Evolutionary conservation across 2,797 vertebrate genomes (phyloP).

Genomic region (Peromyscus melanophrys): DNA sequence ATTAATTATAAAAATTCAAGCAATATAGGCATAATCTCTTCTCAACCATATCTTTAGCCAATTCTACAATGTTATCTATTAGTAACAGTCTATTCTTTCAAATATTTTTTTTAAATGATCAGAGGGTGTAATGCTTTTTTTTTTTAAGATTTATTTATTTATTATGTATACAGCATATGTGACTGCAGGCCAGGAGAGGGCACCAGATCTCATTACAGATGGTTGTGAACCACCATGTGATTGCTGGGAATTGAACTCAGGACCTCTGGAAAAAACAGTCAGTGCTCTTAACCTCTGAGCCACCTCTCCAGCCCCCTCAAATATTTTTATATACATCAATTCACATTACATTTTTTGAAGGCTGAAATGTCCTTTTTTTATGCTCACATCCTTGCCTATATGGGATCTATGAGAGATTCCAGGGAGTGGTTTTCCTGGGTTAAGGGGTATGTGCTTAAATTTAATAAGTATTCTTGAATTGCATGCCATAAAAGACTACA

Average conservation of each 20-base stretch:
- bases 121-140: too few relatives aligned
- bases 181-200: too few relatives aligned
- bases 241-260: too few relatives aligned
- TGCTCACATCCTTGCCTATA: not conserved
- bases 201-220: too few relatives aligned
- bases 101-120: too few relatives aligned
- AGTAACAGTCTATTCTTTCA: conserved; percentile 28
- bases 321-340: conserved; percentile 38
- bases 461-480: conserved; percentile 72
- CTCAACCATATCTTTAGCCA: conserved; percentile 21
- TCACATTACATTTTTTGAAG: conserved; percentile 19
- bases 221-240: too few relatives aligned
- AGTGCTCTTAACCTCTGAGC: too few relatives aligned
- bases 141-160: too few relatives aligned
- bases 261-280: too few relatives aligned
- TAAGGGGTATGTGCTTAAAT: conserved; percentile 68
- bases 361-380: not conserved
- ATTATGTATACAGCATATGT: too few relatives aligned
- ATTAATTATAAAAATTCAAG: conserved; percentile 49
- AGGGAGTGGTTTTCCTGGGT: conserved; percentile 55
- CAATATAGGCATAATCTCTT: not conserved
- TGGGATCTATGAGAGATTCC: conserved; percentile 43
- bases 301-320: too few relatives aligned
- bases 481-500: conserved; percentile 56
- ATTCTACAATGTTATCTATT: not conserved